Evolutionary conservation across 2,888 invertebrate species (phyloP).

Genomic region (Drosophila quinaria): DNA sequence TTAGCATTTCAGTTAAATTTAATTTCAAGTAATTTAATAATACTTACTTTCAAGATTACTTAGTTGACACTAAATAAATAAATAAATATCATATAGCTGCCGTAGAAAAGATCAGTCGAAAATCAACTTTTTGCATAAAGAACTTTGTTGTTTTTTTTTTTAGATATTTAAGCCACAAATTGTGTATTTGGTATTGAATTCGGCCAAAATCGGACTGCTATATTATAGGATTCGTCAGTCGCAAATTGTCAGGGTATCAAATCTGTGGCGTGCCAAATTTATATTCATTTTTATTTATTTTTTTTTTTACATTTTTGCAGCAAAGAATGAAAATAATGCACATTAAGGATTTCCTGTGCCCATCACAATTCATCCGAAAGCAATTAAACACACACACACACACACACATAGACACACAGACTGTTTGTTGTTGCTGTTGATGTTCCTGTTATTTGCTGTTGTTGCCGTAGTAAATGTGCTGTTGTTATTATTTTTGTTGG

Average conservation of each 20-base stretch:
- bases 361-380: constrained; percentile 69
- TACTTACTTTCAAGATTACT: too few species aligned
- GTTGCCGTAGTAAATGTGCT: constrained; percentile 9
- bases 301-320: constrained; percentile 6
- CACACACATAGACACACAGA: constrained; percentile 16
- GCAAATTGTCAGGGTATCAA: not conserved
- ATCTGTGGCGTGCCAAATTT: not conserved
- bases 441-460: constrained; percentile 14
- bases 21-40: too few species aligned
- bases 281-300: too few species aligned
- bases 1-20: too few species aligned
- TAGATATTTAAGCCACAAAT: too few species aligned
- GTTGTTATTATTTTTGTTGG: constrained; percentile 49
- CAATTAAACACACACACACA: constrained; percentile 56
- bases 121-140: not conserved
- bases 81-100: not conserved
- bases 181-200: too few species aligned
- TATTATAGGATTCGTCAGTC: not conserved
- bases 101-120: not conserved
- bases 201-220: too few species aligned
- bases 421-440: constrained; percentile 9
- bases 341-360: constrained; percentile 75
- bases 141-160: not conserved
- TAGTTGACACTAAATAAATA: too few species aligned
- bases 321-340: constrained; percentile 51